phyloP scores from a whole-genome alignment of 2,888 invertebrate genomes.

The Limulus polyphemus region DNA sequence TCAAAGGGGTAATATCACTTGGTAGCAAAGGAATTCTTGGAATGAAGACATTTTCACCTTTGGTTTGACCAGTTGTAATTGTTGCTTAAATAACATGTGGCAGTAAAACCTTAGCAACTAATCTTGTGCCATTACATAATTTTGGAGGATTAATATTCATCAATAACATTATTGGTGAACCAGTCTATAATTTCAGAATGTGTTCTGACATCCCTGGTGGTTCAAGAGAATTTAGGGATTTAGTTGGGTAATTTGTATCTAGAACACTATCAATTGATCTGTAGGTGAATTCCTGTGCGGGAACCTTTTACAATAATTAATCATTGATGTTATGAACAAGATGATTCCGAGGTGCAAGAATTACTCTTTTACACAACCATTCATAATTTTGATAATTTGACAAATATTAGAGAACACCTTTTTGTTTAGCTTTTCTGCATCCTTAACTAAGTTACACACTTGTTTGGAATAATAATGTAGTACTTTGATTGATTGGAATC shows the following conservation, averaged over 20 bases:
- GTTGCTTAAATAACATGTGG: too few species aligned
- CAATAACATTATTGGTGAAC: background rate
- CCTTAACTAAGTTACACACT: conserved; percentile 3
- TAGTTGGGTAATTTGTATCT: conserved; percentile 11
- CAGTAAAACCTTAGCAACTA: too few species aligned
- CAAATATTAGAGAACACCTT: conserved; percentile 6
- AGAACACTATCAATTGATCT: conserved; percentile 22
- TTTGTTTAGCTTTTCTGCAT: conserved; percentile 4
- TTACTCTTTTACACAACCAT: too few species aligned
- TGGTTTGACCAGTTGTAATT: conserved; percentile 2
- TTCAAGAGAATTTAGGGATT: conserved; percentile 20
- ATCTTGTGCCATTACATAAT: background rate
- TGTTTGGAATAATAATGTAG: conserved; percentile 2
- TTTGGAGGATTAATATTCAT: background rate
- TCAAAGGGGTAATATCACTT: conserved; percentile 18
- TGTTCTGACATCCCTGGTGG: conserved; percentile 15
- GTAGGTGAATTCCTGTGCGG: conserved; percentile 6
- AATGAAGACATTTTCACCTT: conserved; percentile 11
- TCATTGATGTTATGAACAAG: background rate
- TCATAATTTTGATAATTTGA: too few species aligned
- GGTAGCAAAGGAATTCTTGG: conserved; percentile 23
- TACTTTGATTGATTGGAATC: background rate
- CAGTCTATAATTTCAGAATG: background rate
- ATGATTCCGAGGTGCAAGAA: too few species aligned
- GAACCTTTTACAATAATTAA: background rate